Evolutionary conservation across 2,113 vertebrate species (phyloP).

Genomic region (Nyctibius bracteatus): DNA sequence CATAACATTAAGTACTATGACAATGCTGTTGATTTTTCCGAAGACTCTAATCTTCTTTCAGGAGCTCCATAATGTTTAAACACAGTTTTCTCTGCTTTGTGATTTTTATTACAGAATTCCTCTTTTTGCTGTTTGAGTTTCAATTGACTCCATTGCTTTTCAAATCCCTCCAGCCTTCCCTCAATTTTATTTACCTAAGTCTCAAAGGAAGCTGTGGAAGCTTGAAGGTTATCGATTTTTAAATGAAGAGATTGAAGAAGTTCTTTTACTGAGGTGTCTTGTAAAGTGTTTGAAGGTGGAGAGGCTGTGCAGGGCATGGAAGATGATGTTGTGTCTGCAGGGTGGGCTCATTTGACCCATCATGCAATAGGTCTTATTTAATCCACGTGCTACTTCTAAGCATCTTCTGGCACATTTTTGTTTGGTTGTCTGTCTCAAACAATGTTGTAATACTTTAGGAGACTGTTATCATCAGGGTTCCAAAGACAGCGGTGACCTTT

Average conservation of each 20-base stretch:
- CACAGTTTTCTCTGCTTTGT: slow-evolving; percentile 2
- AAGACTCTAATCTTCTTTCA: slow-evolving; percentile 6
- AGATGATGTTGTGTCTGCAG: background rate
- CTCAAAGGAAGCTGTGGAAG: slow-evolving; percentile 47
- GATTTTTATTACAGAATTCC: slow-evolving; percentile 33
- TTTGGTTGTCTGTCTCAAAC: background rate
- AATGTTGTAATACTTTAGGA: background rate
- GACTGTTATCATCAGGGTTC: accelerated
- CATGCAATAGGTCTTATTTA: background rate
- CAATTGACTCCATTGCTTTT: slow-evolving; percentile 44
- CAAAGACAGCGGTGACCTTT: background rate
- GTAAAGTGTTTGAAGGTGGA: background rate
- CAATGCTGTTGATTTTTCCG: background rate
- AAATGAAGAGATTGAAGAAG: slow-evolving; percentile 57
- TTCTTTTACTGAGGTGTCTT: slow-evolving; percentile 18
- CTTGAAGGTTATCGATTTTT: slow-evolving; percentile 62
- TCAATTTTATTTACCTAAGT: slow-evolving; percentile 57
- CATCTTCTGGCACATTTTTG: background rate
- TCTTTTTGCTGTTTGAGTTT: slow-evolving; percentile 56
- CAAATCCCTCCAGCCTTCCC: slow-evolving; percentile 38
- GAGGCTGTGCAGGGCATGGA: background rate
- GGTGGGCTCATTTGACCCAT: background rate
- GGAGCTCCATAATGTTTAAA: slow-evolving; percentile 14
- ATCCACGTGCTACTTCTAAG: accelerated
- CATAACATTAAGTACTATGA: background rate